Base-by-base conservation (phyloP, 2,113 vertebrate species). In the Agapornis roseicollis region DNA sequence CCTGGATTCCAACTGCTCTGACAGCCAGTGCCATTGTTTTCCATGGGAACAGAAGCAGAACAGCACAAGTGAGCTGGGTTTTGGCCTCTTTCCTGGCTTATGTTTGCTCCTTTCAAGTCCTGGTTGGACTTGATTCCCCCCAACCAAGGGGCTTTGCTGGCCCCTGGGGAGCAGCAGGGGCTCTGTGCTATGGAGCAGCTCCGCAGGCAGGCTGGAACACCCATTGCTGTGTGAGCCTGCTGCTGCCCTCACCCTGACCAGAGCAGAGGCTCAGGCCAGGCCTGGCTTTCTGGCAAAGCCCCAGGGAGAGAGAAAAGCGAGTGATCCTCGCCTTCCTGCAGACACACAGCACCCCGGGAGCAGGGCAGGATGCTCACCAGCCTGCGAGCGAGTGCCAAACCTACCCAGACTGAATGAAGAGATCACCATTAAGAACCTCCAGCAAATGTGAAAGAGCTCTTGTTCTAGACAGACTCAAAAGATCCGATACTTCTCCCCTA, bases 1-100 rank as follows among this genome's bases (percentile, higher is more conserved):
- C 53, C 82, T 60, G 77, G 76, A 74, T 95, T 82, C 85, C 77
- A 68, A 88, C 7, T 27, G 79, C 87, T 84, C 94, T 25, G 85
- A 95, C 90, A 88, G 82, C 8, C 47, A 80, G 85, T 90, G 52
- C 61, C 69, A 74, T 88, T 95, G 95, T 92, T 94, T 5, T 55
- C 35, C 94, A 93, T 72, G 91, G 89, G 95, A 97, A 95, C 61
- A 95, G 88, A 93, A 71, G 80, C 82, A 92, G 66, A 88, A 55
- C 69, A 86, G 82, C 71, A 73, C 29, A 66, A 90, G 47, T 5
- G 56, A 94, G 71, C 68, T 33, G 85, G 63, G 46, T 18, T 90
- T 90, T 92, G 83, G 80, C 90, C 70, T 85, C 83, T 42, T 92
- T 95, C 88, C 83, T 95, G 83, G 39, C 72, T 86, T 86, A 44